A percentile compares a stretch with the other conserved stretches of the same genome.
Evolutionary conservation across 1,140 invertebrate species (phyloP).

Genomic region (Helicoverpa zea): DNA sequence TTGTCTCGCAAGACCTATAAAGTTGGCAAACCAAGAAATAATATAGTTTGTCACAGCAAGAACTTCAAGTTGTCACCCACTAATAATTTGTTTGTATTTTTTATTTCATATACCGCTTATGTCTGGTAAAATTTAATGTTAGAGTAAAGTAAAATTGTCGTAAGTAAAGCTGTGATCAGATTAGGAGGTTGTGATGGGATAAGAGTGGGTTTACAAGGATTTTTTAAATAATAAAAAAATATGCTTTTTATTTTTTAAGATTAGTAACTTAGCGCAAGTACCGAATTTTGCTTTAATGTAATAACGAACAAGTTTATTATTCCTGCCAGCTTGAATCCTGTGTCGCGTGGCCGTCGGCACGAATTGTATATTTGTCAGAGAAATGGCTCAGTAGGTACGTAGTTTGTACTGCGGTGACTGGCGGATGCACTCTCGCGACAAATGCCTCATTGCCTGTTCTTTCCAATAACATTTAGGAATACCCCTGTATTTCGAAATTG

Average conservation of each 20-base stretch:
- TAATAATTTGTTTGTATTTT: background rate
- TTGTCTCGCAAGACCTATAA: too few species aligned
- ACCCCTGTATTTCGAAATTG: conserved; percentile 27
- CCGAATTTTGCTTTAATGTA: conserved; percentile 78
- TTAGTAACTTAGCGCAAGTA: conserved; percentile 60
- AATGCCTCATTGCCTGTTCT: conserved; percentile 59
- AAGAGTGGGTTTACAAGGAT: conserved; percentile 69
- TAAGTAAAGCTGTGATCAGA: conserved; percentile 83
- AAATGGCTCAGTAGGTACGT: conserved; percentile 23
- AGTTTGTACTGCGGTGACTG: conserved; percentile 49
- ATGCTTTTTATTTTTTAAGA: conserved; percentile 64
- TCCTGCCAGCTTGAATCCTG: conserved; percentile 24
- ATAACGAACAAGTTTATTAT: conserved; percentile 31
- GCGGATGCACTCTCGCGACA: conserved; percentile 39
- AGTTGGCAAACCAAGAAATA: too few species aligned
- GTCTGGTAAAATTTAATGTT: conserved; percentile 48
- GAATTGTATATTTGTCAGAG: background rate
- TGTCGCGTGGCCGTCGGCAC: background rate
- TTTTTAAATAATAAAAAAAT: conserved; percentile 57
- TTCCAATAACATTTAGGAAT: conserved; percentile 57
- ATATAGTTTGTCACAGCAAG: too few species aligned
- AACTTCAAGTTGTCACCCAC: too few species aligned
- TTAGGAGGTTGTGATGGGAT: conserved; percentile 81
- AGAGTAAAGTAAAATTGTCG: conserved; percentile 63
- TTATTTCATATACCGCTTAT: background rate